phyloP scores from a whole-genome alignment of 2,113 vertebrate species.

The Sapayoa aenigma region DNA sequence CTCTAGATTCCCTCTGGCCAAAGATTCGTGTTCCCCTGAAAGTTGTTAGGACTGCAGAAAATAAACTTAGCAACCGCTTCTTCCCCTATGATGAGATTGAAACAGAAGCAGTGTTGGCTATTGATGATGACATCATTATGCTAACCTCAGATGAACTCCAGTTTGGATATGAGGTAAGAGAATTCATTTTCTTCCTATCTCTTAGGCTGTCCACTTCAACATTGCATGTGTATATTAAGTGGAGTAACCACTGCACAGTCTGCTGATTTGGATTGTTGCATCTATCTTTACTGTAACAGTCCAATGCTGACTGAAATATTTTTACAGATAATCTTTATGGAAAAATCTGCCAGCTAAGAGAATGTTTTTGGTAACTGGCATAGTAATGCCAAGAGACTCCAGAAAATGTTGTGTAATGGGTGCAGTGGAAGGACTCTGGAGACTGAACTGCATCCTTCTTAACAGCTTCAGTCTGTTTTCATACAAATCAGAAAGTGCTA shows the following conservation, averaged over 20 bases:
- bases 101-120: slow-evolving; percentile 93
- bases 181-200: accelerated
- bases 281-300: background rate
- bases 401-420: background rate
- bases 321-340: background rate
- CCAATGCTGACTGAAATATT: background rate
- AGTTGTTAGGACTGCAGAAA: slow-evolving; percentile 93
- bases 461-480: background rate
- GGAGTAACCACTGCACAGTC: background rate
- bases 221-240: background rate
- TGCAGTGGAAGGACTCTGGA: background rate
- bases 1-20: slow-evolving; percentile 92
- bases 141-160: slow-evolving; percentile 96
- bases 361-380: background rate
- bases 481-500: background rate
- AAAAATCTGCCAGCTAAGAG: background rate
- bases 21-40: slow-evolving; percentile 93
- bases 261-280: background rate
- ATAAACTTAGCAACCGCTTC: slow-evolving; percentile 98
- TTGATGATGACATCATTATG: slow-evolving; percentile 99
- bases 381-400: background rate
- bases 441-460: background rate
- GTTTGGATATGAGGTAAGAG: slow-evolving; percentile 94
- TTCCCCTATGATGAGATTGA: slow-evolving; percentile 97
- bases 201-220: background rate